phyloP scores from a whole-genome alignment of 2,113 vertebrate species.

The Anolis sagrei region DNA sequence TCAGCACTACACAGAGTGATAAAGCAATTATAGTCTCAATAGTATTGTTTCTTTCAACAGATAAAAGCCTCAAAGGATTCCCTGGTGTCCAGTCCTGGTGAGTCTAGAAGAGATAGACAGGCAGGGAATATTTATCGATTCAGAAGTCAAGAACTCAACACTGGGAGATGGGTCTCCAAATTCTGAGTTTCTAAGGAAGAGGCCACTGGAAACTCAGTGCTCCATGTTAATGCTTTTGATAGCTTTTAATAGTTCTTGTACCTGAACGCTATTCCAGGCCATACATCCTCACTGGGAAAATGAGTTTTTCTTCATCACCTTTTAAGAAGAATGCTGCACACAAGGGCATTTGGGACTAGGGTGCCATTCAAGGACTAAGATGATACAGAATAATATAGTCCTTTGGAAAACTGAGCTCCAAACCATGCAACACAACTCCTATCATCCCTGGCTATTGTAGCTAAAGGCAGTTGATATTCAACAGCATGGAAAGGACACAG shows the following conservation, averaged over 20 bases:
- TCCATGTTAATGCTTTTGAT: background rate
- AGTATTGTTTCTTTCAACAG: background rate
- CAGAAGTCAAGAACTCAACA: background rate
- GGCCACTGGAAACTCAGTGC: background rate
- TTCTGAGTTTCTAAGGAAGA: background rate
- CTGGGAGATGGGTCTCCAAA: background rate
- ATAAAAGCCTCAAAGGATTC: background rate
- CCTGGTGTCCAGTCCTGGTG: background rate
- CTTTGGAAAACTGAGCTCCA: no score
- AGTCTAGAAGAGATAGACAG: background rate
- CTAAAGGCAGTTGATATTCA: no score
- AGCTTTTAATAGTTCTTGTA: no score
- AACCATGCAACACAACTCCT: background rate
- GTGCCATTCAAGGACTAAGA: no score
- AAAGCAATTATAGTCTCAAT: background rate
- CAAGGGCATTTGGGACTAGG: no score
- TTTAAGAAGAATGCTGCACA: no score
- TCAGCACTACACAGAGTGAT: background rate
- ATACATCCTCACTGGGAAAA: background rate
- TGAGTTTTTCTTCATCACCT: background rate
- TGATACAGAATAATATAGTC: no score
- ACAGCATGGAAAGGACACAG: no score
- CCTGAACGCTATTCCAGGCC: background rate
- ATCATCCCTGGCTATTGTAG: background rate
- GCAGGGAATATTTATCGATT: background rate